Conservation (phyloP, 1,140 invertebrate genomes). For the Streblospio benedicti region DNA sequence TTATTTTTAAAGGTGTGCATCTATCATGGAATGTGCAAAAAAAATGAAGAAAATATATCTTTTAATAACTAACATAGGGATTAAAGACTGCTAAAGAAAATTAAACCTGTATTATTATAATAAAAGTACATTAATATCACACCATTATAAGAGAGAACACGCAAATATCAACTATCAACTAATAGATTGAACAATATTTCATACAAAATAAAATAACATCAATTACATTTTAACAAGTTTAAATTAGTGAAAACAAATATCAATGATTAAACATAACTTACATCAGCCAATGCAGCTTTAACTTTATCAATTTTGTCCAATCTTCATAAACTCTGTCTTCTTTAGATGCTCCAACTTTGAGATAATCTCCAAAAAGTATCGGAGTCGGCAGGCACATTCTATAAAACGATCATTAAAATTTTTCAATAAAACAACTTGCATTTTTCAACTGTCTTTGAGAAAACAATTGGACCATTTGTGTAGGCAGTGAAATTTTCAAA, state of each 20-base stretch:
- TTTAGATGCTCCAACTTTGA: slow-evolving; percentile 41
- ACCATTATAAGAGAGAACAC: background rate
- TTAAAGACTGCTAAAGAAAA: no score
- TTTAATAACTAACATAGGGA: no score
- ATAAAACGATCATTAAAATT: no score
- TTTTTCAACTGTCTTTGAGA: no score
- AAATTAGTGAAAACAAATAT: background rate
- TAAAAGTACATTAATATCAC: no score
- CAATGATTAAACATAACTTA: slow-evolving; percentile 23
- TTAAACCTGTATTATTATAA: no score
- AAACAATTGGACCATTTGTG: no score
- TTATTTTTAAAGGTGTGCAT: no score
- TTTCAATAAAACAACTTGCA: no score
- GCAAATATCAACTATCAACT: background rate
- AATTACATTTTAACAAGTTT: background rate
- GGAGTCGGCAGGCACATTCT: slow-evolving; percentile 40
- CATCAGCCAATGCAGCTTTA: slow-evolving; percentile 38
- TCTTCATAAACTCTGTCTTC: slow-evolving; percentile 45
- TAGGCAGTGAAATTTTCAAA: no score
- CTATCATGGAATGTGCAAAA: no score
- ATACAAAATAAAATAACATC: background rate
- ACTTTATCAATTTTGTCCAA: slow-evolving; percentile 40
- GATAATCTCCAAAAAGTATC: slow-evolving; percentile 48
- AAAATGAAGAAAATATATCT: no score
- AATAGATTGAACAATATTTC: background rate